A percentile compares a stretch with the other conserved stretches of the same genome.
These are phyloP conservation scores for Gerris buenoi DNA, from an alignment of 1,140 invertebrate species.

Conservation along the genomic window DNA sequence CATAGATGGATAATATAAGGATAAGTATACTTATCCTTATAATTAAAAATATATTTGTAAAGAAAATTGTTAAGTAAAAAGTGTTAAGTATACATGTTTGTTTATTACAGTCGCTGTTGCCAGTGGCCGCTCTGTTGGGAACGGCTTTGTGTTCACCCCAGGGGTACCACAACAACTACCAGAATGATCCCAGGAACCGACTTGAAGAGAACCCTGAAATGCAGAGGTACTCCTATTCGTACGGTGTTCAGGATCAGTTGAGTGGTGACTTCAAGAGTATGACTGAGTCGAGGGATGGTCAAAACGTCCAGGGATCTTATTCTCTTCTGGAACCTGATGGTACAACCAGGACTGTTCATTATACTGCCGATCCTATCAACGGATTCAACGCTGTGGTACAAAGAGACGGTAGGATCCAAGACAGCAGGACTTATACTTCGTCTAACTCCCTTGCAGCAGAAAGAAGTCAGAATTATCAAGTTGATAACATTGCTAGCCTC, in stretches of 20 bases:
- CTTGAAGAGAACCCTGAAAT: too few species aligned
- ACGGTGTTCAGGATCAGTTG: slow-evolving; percentile 3
- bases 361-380: not conserved
- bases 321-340: slow-evolving; percentile 5
- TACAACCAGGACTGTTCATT: not conserved
- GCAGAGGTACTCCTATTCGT: not conserved
- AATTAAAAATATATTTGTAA: too few species aligned
- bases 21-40: too few species aligned
- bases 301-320: slow-evolving; percentile 3
- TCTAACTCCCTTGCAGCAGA: too few species aligned
- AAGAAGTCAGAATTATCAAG: not conserved
- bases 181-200: not conserved
- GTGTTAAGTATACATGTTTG: too few species aligned
- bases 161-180: not conserved
- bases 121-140: not conserved
- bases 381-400: slow-evolving; percentile 4
- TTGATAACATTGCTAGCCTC: not conserved
- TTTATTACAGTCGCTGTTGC: not conserved
- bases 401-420: not conserved
- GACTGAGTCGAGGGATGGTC: not conserved
- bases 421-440: not conserved
- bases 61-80: too few species aligned
- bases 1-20: too few species aligned
- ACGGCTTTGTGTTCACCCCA: not conserved
- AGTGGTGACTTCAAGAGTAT: slow-evolving; percentile 7